Percentiles rank a stretch among this genome's conserved stretches.
Conservation (phyloP, 2,797 vertebrate genomes). For the Microchirus variegatus region DNA sequence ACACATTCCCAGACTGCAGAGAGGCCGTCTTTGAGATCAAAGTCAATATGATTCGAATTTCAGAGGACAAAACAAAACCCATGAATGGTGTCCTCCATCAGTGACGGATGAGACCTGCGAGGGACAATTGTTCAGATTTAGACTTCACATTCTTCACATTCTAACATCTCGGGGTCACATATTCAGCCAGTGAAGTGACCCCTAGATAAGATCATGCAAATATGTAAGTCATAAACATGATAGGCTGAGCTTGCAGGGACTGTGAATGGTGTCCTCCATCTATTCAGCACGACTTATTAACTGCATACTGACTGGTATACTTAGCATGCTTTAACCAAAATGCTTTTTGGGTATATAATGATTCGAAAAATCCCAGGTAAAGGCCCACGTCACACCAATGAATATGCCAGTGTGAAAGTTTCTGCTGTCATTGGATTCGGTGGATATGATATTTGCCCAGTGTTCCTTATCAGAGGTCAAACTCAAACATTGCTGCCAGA, state of each 20-base stretch:
- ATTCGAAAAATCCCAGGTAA: too few species aligned
- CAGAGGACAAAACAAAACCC: too few species aligned
- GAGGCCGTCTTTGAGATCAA: background rate
- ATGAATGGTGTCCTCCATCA: too few species aligned
- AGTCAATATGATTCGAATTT: background rate
- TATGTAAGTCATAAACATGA: conserved; percentile 38
- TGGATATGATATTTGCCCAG: background rate
- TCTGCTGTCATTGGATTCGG: too few species aligned
- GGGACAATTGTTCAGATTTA: conserved; percentile 30
- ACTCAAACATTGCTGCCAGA: too few species aligned
- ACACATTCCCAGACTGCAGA: background rate
- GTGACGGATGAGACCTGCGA: conserved; percentile 6
- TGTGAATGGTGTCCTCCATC: background rate
- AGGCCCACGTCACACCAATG: too few species aligned
- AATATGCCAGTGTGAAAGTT: too few species aligned
- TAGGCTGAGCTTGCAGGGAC: conserved; percentile 17
- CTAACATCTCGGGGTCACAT: too few species aligned
- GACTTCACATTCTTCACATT: conserved; percentile 8
- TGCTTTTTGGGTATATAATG: too few species aligned
- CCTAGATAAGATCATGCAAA: conserved; percentile 21
- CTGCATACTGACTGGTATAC: too few species aligned
- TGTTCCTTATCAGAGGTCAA: background rate
- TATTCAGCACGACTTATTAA: too few species aligned
- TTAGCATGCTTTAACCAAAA: too few species aligned
- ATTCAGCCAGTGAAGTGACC: conserved; percentile 29